Evolutionary conservation across 1,140 invertebrate species (phyloP).

Genomic region (Nomia melanderi): DNA sequence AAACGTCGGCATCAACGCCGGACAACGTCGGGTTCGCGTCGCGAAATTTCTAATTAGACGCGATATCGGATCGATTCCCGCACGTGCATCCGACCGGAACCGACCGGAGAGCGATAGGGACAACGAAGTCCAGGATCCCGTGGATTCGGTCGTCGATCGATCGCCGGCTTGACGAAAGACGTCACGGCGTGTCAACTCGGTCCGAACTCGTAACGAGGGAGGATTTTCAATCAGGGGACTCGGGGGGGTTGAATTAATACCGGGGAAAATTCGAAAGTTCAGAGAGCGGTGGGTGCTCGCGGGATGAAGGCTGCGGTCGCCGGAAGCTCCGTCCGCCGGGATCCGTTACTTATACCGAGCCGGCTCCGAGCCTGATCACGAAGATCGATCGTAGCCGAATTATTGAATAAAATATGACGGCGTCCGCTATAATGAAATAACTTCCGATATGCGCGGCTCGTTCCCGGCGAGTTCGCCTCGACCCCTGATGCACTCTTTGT

Average conservation of each 20-base stretch:
- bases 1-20: slow-evolving; percentile 20
- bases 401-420: slow-evolving; percentile 44
- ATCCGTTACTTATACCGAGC: neutral
- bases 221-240: slow-evolving; percentile 36
- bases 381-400: slow-evolving; percentile 36
- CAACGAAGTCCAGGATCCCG: neutral
- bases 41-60: slow-evolving; percentile 56
- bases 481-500: slow-evolving; percentile 20
- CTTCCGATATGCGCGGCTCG: slow-evolving; percentile 19
- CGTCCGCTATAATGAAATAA: slow-evolving; percentile 41
- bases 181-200: neutral
- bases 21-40: neutral
- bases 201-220: neutral
- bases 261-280: slow-evolving; percentile 44
- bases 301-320: neutral
- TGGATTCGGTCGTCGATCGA: neutral
- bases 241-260: slow-evolving; percentile 40
- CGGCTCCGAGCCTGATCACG: slow-evolving; percentile 17
- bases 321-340: neutral
- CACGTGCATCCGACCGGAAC: neutral
- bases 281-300: slow-evolving; percentile 4
- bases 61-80: slow-evolving; percentile 58
- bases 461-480: neutral
- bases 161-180: too few species aligned
- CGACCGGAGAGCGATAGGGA: slow-evolving; percentile 35